Conservation (phyloP, 2,113 vertebrate genomes). For the Acrocephalus kingi region DNA sequence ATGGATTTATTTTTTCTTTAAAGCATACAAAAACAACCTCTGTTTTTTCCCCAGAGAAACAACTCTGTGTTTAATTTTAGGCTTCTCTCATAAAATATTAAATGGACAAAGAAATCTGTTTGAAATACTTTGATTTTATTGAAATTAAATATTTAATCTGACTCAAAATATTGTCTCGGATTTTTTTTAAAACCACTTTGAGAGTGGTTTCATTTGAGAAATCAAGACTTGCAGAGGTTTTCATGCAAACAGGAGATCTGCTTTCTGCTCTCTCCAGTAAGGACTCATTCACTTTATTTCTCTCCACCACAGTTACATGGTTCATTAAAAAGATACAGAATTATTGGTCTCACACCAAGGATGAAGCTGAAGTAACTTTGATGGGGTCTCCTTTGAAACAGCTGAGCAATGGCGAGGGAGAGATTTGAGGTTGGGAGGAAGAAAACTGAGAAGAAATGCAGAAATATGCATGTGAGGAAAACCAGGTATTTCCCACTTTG, state of each 20-base stretch:
- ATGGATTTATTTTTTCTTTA: not conserved
- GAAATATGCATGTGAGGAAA: not conserved
- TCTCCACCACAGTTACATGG: not conserved
- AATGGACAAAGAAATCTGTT: conserved; percentile 10
- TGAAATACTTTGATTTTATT: conserved; percentile 19
- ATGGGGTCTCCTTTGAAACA: not conserved
- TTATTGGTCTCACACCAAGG: not conserved
- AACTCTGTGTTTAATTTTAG: conserved; percentile 33
- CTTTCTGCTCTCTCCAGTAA: not conserved
- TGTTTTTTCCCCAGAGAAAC: not conserved
- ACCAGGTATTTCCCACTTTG: not conserved
- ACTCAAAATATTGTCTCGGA: not conserved
- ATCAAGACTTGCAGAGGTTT: not conserved
- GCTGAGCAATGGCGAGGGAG: not conserved
- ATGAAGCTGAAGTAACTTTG: not conserved
- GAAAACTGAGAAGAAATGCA: not conserved
- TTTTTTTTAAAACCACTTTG: not conserved
- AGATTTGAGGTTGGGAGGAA: not conserved
- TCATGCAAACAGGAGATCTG: not conserved
- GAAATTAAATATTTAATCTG: conserved; percentile 43
- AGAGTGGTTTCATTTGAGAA: not conserved
- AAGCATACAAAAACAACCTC: not conserved
- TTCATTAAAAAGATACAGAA: not conserved
- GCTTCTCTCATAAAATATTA: conserved; percentile 49
- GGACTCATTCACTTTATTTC: not conserved